Base-by-base conservation (phyloP, 64 coral and sea anemone genomes). In the Stylophora pistillata region DNA sequence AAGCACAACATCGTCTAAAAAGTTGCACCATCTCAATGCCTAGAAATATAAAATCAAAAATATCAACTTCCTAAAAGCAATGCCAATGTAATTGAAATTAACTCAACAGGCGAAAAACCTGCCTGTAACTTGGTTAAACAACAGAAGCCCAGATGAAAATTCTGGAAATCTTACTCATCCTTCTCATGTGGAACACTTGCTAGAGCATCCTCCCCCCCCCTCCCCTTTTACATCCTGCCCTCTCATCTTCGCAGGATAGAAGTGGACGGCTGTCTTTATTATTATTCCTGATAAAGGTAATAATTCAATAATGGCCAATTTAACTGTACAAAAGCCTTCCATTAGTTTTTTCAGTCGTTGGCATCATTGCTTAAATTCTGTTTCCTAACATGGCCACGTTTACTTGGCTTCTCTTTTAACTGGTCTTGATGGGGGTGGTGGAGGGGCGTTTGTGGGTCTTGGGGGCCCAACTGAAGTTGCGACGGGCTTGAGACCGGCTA, bases 391-490 rank as follows among this genome's bases (percentile, higher is more conserved):
- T 11, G 26, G 23, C 37, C 27, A 54, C 41, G 20, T 52, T 84
- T 84, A 84, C 52, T 37, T 84, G n/a, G 9, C 69, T 82, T 82
- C 78, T 65, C 30, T 82, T 30, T 87, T 87, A 37, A 15, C 52
- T 23, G 85, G 55, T 76, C 74, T 87, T 18, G 85, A 56, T 12
- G 81, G 89, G 20, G 89, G 75, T n/a, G 81, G 81, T 17, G 89
- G 81, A 77, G 89, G 89, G 1, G 89, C 71, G 28, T 62, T 74
- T n/a, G 47, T 55, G 15, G 89, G 89, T 78, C 72, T 91, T 3
- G 91, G 86, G 27, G 90, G 91, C 29, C 91, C 91, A 31, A 83
- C 83, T 17, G 87, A 83, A 11, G 66, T 76, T 55, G 65, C 30
- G 21, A 72, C 78, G 1, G 94, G 86, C 29, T 91, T 76, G 27